These are phyloP conservation scores for Oryzias dopingdopingensis DNA, from an alignment of 2,797 vertebrate genomes.

Conservation along the genomic window DNA sequence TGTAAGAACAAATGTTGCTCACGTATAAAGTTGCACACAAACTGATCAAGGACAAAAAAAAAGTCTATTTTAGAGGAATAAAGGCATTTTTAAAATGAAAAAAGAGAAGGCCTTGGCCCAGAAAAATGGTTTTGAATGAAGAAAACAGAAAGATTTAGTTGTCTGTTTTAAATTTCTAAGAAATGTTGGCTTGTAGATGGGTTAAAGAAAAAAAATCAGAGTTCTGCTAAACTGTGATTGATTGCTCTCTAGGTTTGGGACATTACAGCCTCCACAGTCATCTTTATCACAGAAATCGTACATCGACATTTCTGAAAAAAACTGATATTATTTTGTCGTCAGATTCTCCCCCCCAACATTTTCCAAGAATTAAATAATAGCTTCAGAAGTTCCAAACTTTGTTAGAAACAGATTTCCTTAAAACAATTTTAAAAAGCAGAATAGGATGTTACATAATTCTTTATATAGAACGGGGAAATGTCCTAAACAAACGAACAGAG, in stretches of 20 bases:
- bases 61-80: too few relatives aligned
- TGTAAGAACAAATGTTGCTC: too few relatives aligned
- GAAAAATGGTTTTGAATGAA: background rate
- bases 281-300: background rate
- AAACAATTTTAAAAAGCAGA: background rate
- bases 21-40: too few relatives aligned
- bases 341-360: too few relatives aligned
- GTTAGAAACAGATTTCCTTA: background rate
- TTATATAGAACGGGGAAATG: conserved; percentile 7
- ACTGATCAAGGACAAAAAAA: too few relatives aligned
- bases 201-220: background rate
- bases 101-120: too few relatives aligned
- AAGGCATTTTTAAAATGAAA: too few relatives aligned
- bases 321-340: too few relatives aligned
- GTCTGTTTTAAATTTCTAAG: background rate
- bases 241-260: background rate
- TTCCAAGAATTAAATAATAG: too few relatives aligned
- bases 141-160: background rate
- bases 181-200: background rate
- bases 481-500: conserved; percentile 24
- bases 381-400: background rate
- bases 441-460: conserved; percentile 7
- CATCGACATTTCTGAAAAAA: too few relatives aligned
- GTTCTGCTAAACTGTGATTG: background rate
- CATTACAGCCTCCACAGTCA: background rate